Evolutionary conservation across 1,140 invertebrate species (phyloP), one percentile per base, ranked within the genome.

Genomic region (Drosophila miranda): DNA sequence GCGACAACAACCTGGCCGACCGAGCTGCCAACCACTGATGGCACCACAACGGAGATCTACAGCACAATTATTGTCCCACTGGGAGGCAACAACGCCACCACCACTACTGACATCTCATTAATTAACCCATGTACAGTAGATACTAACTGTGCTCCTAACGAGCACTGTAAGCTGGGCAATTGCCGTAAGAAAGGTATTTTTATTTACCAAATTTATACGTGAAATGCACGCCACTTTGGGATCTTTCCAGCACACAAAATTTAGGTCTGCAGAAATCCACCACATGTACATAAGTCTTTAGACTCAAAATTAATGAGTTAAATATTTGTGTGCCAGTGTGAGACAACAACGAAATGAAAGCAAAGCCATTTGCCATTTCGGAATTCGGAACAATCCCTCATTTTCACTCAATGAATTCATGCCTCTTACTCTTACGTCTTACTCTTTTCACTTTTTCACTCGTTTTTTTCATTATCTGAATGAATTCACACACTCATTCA

Each of bases 111-210:
- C 52, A 90, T 75, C 67, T 84, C 75, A 80, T 75, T 89, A 72
- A 84, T 90, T 67, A 93, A 90, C 84, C 68, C 75, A 70, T 90
- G 89, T 90, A 89, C 84, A 72, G 70, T 89, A 81, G 82, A 90
- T 90, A 89, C 89, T 90, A 90, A 93, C 56, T 94, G 93, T 78
- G 87, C 91, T 34, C 71, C 89, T 56, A 90, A 91, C 57, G 91
- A 93, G 88, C 92, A 92, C 46, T 94, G 93, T 82, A 90, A 93
- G 26, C 91, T 92, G 79, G 91, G 92, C 14, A 83, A 90, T 80
- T 94, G 93, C 89, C 84, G 89, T 48, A 92, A 91, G 69, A 93
- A 93, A 59, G 94, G 94, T 79, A 86, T 86, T 74, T 48, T 75
- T 54, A 71, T 26, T 57, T 58, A 38, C 54, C 19, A 57, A 30